Conservation (phyloP, 1,140 invertebrate genomes). For the Chironomus striatipennis region DNA sequence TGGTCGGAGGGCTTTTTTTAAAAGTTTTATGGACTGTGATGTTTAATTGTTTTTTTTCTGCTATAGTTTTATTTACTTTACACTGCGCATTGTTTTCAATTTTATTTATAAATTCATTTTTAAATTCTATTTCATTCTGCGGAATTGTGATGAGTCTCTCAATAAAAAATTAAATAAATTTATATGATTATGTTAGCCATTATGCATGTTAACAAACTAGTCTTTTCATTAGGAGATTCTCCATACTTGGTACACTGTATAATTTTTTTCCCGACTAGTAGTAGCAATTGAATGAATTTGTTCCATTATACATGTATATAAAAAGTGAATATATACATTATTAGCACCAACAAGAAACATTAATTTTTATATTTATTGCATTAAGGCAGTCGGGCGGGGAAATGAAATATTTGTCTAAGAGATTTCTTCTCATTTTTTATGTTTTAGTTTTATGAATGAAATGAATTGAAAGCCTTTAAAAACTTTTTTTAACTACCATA, state of each 20-base stretch:
- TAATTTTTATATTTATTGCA: constrained; percentile 12
- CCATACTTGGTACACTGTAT: too few relatives aligned
- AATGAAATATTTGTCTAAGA: constrained; percentile 14
- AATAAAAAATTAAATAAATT: constrained; percentile 3
- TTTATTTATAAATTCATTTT: neutral
- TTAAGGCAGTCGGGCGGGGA: neutral
- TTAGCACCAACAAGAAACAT: constrained; percentile 7
- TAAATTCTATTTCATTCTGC: neutral
- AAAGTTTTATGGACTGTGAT: constrained; percentile 22
- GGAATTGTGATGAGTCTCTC: constrained; percentile 5
- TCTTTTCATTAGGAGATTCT: neutral
- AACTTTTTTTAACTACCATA: too few relatives aligned
- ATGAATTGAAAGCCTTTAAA: neutral
- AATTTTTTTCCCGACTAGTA: neutral
- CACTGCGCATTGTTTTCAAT: neutral
- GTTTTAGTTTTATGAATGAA: constrained; percentile 11
- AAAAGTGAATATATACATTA: neutral
- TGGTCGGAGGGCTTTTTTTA: constrained; percentile 4
- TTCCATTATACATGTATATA: neutral
- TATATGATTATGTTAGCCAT: constrained; percentile 13
- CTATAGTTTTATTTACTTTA: neutral
- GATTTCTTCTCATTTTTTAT: neutral
- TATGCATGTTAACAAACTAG: constrained; percentile 5
- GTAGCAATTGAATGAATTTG: neutral
- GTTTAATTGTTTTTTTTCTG: constrained; percentile 17